Evolutionary conservation across 2,888 invertebrate species (phyloP).

Genomic region (Coleophora deauratella): DNA sequence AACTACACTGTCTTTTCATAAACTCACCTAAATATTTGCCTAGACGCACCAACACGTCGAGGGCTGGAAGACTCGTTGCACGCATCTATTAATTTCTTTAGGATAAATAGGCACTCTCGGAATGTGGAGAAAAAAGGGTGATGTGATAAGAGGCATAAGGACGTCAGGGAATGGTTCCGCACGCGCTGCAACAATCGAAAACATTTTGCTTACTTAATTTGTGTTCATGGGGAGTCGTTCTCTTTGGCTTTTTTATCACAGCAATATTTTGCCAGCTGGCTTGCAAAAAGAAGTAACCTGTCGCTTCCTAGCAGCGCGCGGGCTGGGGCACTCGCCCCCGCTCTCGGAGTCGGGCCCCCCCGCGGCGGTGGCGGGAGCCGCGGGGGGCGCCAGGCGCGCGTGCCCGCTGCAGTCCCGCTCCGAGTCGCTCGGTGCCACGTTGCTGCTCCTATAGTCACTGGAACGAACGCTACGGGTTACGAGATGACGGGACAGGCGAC

Average conservation of each 20-base stretch:
- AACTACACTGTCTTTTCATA: no score
- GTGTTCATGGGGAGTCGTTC: no score
- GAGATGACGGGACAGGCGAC: not conserved
- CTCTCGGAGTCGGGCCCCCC: constrained; percentile 87
- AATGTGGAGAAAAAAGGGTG: constrained; percentile 99
- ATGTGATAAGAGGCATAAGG: constrained; percentile 97
- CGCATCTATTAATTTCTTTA: constrained; percentile 97
- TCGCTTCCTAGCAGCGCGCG: constrained; percentile 84
- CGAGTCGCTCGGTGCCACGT: constrained; percentile 91
- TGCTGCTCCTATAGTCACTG: constrained; percentile 95
- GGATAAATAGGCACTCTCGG: constrained; percentile 96
- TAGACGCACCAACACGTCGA: constrained; percentile 90
- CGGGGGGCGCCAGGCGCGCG: constrained; percentile 32
- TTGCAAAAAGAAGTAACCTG: no score
- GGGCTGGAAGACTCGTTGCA: constrained; percentile 96
- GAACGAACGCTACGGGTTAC: constrained; percentile 36
- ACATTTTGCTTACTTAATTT: no score
- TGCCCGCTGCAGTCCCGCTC: constrained; percentile 85
- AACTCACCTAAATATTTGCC: constrained; percentile 85
- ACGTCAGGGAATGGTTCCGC: constrained; percentile 95
- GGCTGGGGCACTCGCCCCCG: constrained; percentile 90
- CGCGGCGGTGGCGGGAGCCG: constrained; percentile 57
- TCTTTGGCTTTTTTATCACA: no score
- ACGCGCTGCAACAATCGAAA: constrained; percentile 76
- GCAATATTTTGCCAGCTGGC: no score